Base-by-base conservation (phyloP, 2,113 vertebrate species). In the Microtus oregoni region DNA sequence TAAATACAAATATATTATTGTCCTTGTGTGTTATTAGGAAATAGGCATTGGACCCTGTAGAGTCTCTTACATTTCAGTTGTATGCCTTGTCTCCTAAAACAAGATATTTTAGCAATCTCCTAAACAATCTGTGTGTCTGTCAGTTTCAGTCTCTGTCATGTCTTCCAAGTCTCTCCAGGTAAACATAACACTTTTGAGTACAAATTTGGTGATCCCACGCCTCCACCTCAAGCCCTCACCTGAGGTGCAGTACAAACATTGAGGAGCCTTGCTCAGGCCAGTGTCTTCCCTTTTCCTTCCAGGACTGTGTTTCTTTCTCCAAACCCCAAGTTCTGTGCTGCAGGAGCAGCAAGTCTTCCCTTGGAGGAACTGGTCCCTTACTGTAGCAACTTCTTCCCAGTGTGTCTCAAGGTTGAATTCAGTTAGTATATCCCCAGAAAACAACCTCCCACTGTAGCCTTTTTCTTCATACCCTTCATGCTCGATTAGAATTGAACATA, bases 401-500 rank as follows among this genome's bases (percentile, higher is more conserved):
- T 73, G 26, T 73, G 26, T 44, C 1, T 50, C 41, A 77, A 58
- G 7, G 7, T 50, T 1, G 8, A 63, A 2, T 35, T 86, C 67
- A 91, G 13, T 1, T 30, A 12, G 11, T 15, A 5, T 1, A 12
- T 7, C 2, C 2, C 3, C 30, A 28, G 5, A 2, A 24, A 61
- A 82, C 8, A 35, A 5, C 14, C 32, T 35, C 5, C 15, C 9
- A 9, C 3, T 28, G 35, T 0, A 44, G 47, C 28, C 65, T 32
- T 17, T 47, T 52, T 50, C 28, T n/a, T n/a, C 32, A 13, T 0
- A 10, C 0, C 13, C 6, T 52, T 14, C 63, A 10, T 2, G 7
- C 13, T 72, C 28, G 24, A 47, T 30, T 73, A 67, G 44, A 20
- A 85, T 13, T 65, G 11, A 76, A 30, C 0, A 14, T 32, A 83